Evolutionary conservation across 2,888 invertebrate species (phyloP), one percentile per base, ranked within the genome.

Genomic region (Cataglyphis cursor): DNA sequence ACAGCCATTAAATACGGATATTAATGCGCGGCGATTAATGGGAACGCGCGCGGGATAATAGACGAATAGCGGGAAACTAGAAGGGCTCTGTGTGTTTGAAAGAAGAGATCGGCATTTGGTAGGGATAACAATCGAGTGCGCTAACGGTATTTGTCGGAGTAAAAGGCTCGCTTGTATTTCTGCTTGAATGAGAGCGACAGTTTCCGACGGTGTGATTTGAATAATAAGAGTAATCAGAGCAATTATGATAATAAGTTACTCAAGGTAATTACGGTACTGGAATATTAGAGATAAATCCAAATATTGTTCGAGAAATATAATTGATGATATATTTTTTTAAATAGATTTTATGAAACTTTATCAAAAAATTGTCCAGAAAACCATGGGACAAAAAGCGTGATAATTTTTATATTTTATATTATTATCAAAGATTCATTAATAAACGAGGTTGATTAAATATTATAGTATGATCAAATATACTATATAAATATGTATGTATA

Each of bases 11-110:
- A 80, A 80, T 80, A 35, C 18, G 78, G 44, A 76, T 76, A 68
- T 76, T 76, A 76, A 76, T 76, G 76, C 76, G 59, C 72, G 78
- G 44, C 78, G 72, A 80, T 80, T 80, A 80, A 80, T 80, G 78
- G 35, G 72, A 80, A 80, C 72, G 31, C 72, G 78, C 59, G 72
- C 72, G 72, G 24, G 44, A 80, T 80, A 80, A 80, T 80, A 24
- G 72, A 44, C 35, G 35, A 70, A 70, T 70, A 41, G 35, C 35
- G 44, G 18, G 80, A 44, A 59, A 81, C 51, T 61, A 38, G 28
- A 65, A 81, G 57, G 44, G 51, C 35, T 21, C 21, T 28, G 54
- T 28, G 48, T 3, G 70, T 59, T 51, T 57, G 31, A 59, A 80
- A 35, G 72, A 59, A 59, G 44, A 80, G 44, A 72, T 80, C 44